A percentile compares a stretch with the other conserved stretches of the same genome.
phyloP scores from a whole-genome alignment of 2,888 invertebrate genomes.

The Serrognathus titanus region DNA sequence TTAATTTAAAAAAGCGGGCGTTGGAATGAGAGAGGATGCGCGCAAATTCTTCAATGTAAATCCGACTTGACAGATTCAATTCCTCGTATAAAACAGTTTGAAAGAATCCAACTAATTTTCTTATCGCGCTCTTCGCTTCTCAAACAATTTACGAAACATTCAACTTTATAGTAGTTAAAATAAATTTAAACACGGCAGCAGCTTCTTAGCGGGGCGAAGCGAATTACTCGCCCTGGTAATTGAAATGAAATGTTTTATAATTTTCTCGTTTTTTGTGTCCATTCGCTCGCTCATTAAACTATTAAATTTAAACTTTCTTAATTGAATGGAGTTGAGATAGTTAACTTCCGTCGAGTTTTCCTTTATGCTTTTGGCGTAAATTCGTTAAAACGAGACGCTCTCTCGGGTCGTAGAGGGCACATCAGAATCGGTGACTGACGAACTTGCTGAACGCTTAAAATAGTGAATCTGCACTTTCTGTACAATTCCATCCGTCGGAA shows the following conservation, averaged over 20 bases:
- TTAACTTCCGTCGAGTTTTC: too few relatives aligned
- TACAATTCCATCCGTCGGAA: too few relatives aligned
- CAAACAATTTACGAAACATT: constrained; percentile 29
- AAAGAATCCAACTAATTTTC: constrained; percentile 32
- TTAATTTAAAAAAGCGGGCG: constrained; percentile 4
- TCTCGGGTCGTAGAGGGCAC: too few relatives aligned
- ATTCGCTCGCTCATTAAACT: background rate
- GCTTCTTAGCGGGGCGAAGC: constrained; percentile 23
- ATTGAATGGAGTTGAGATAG: too few relatives aligned
- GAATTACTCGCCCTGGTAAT: constrained; percentile 25
- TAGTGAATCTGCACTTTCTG: too few relatives aligned
- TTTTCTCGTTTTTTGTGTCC: background rate
- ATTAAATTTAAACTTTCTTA: constrained; percentile 1
- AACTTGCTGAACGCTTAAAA: too few relatives aligned
- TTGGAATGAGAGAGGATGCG: background rate
- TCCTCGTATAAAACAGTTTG: constrained; percentile 27
- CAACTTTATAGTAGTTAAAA: constrained; percentile 26
- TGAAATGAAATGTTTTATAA: constrained; percentile 21
- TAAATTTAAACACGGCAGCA: constrained; percentile 27
- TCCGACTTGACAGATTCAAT: constrained; percentile 28
- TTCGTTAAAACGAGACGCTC: too few relatives aligned
- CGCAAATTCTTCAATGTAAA: constrained; percentile 25
- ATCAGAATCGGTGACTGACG: too few relatives aligned
- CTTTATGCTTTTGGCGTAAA: too few relatives aligned
- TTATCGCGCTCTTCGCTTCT: constrained; percentile 28